Base-by-base conservation (phyloP, 2,113 vertebrate genomes). In the Grantiella picta region DNA sequence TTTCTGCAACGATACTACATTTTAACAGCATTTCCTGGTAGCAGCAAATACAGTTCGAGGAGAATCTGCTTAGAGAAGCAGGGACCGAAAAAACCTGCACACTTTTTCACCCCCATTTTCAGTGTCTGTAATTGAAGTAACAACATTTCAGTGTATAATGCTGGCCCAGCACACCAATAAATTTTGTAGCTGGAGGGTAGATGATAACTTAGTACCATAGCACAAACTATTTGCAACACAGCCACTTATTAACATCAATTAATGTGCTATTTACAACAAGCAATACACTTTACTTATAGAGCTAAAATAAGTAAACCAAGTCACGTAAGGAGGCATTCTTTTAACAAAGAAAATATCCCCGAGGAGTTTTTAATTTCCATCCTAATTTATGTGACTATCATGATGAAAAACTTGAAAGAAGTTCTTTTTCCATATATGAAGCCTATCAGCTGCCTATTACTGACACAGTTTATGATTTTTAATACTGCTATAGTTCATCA, bases 221-320 rank as follows among this genome's bases (percentile, higher is more conserved):
- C 19, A 36, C 49, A 79, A 94, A 76, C 90, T 82, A 82, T 77
- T 52, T 92, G 52, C 83, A 75, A 65, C 71, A 86, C 24, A 70
- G 44, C 54, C 49, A 81, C 28, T 92, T 72, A 80, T 77, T 93
- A 95, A 60, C 42, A 78, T 81, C 49, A 96, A 93, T 94, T 95
- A 93, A 64, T 68, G 60, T 38, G 40, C 31, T 69, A 63, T 80
- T 76, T 95, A 77, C 57, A 85, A 11, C 23, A 89, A 82, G 77
- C 10, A 86, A 68, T 59, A 45, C 15, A 31, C 28, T 89, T 86
- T 18, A 86, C n/a, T 89, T 93, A 57, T 44, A 92, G 24, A 49
- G 49, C 24, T 91, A 54, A 92, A 92, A 76, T 69, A 91, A 90
- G 73, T 80, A 89, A 90, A 81, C 22, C 45, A 86, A 86, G 68